phyloP scores from a whole-genome alignment of 1,140 invertebrate genomes.

The Thaumetopoea pityocampa region DNA sequence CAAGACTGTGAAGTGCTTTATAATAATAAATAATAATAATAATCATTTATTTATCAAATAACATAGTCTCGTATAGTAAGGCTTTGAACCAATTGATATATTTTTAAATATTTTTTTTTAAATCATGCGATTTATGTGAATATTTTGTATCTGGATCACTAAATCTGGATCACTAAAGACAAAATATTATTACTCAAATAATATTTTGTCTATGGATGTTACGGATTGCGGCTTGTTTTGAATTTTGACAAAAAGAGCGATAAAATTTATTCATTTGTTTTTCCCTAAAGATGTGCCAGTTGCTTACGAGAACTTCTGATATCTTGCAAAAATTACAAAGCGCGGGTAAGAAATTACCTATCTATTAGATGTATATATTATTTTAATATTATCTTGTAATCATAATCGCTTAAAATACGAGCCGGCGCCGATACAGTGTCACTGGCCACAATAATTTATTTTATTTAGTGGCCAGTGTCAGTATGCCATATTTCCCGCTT shows the following conservation, averaged over 20 bases:
- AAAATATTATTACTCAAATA: too few species aligned
- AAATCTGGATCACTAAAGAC: too few species aligned
- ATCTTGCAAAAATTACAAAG: conserved; percentile 15
- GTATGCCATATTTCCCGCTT: conserved; percentile 20
- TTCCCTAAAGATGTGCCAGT: conserved; percentile 45
- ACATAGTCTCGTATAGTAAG: too few species aligned
- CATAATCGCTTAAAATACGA: conserved; percentile 12
- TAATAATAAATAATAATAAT: too few species aligned
- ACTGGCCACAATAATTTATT: conserved; percentile 40
- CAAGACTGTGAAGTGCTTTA: too few species aligned
- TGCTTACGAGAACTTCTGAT: conserved; percentile 25
- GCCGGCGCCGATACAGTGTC: conserved; percentile 14
- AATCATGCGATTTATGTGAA: too few species aligned
- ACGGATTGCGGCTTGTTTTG: conserved; percentile 30
- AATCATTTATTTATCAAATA: too few species aligned
- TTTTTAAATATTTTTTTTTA: too few species aligned
- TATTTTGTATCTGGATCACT: neutral
- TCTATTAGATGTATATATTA: conserved; percentile 13
- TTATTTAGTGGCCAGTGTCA: conserved; percentile 34
- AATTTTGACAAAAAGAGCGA: conserved; percentile 22
- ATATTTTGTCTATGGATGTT: conserved; percentile 19
- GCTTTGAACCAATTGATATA: too few species aligned
- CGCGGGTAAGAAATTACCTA: conserved; percentile 20
- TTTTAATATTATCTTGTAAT: conserved; percentile 10
- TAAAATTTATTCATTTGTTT: conserved; percentile 48